A percentile compares a stretch with the other conserved stretches of the same genome.
Evolutionary conservation across 2,797 vertebrate species (phyloP).

Genomic region (Lates japonicus): DNA sequence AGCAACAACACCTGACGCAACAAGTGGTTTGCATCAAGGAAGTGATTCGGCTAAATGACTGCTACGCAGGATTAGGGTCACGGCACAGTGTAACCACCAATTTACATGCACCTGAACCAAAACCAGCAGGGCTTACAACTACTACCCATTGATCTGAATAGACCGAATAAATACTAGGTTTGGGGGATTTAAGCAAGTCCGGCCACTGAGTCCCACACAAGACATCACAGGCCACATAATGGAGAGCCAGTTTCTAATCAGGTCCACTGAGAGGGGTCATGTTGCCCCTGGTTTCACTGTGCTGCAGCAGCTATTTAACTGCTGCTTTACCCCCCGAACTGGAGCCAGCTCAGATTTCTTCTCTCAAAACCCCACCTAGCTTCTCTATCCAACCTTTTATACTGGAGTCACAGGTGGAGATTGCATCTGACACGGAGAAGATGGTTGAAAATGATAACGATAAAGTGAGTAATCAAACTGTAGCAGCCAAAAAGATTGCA

Average conservation of each 20-base stretch:
- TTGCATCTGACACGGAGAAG: conserved; percentile 48
- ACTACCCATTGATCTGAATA: conserved; percentile 46
- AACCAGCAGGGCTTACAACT: conserved; percentile 42
- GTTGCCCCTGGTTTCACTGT: conserved; percentile 72
- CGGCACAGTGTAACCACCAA: conserved; percentile 51
- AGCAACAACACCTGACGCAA: conserved; percentile 17
- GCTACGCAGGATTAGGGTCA: conserved; percentile 52
- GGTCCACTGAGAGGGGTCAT: conserved; percentile 78
- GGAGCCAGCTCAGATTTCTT: conserved; percentile 70
- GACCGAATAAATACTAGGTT: conserved; percentile 52
- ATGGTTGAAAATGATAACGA: conserved; percentile 49
- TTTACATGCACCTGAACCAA: conserved; percentile 55
- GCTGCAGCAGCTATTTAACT: conserved; percentile 52
- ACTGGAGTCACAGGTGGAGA: conserved; percentile 45
- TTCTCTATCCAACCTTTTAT: conserved; percentile 54
- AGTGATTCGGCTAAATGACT: conserved; percentile 24
- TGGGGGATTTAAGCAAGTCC: conserved; percentile 36
- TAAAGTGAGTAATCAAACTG: conserved; percentile 19
- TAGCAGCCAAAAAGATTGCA: conserved; percentile 23
- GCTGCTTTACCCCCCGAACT: conserved; percentile 48
- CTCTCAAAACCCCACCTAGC: conserved; percentile 70
- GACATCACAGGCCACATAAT: conserved; percentile 52
- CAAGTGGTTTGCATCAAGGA: conserved; percentile 38
- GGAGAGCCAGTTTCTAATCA: conserved; percentile 66
- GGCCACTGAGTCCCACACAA: conserved; percentile 29